Evolutionary conservation across 2,113 vertebrate genomes (phyloP).

Genomic region (Notechis scutatus): DNA sequence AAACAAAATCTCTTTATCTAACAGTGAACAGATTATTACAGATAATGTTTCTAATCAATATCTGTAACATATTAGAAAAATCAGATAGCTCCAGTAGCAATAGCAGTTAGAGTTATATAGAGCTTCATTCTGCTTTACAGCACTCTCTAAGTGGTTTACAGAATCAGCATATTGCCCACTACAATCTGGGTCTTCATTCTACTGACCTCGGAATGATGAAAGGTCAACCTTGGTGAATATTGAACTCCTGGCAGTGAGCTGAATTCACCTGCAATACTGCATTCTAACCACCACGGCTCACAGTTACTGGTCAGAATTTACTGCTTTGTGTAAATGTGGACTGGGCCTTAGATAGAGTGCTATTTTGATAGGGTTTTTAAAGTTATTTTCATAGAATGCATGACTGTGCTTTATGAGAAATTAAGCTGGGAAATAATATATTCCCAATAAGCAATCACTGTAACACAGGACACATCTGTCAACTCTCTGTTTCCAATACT

Average conservation of each 20-base stretch:
- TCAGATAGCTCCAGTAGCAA: too few species aligned
- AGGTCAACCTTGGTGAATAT: too few species aligned
- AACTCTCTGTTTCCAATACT: constrained; percentile 28
- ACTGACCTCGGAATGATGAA: too few species aligned
- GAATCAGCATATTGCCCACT: too few species aligned
- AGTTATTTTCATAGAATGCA: constrained; percentile 8
- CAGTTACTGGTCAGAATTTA: background rate
- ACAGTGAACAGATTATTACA: background rate
- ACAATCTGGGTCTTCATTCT: too few species aligned
- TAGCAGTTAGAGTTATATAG: too few species aligned
- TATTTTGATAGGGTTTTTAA: background rate
- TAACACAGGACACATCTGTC: background rate
- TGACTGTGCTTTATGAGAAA: background rate
- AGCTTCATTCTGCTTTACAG: too few species aligned
- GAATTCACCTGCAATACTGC: too few species aligned
- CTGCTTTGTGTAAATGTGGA: background rate
- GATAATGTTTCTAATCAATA: background rate
- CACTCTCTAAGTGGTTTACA: too few species aligned
- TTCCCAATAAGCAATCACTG: background rate
- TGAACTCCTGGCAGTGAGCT: too few species aligned
- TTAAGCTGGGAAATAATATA: constrained; percentile 9
- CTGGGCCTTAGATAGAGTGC: fast-evolving
- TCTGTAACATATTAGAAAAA: background rate
- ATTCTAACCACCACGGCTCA: too few species aligned
- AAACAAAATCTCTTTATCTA: background rate